These are phyloP conservation scores for Tetragonula clypearis DNA, from an alignment of 1,140 invertebrate genomes.

Conservation along the genomic window DNA sequence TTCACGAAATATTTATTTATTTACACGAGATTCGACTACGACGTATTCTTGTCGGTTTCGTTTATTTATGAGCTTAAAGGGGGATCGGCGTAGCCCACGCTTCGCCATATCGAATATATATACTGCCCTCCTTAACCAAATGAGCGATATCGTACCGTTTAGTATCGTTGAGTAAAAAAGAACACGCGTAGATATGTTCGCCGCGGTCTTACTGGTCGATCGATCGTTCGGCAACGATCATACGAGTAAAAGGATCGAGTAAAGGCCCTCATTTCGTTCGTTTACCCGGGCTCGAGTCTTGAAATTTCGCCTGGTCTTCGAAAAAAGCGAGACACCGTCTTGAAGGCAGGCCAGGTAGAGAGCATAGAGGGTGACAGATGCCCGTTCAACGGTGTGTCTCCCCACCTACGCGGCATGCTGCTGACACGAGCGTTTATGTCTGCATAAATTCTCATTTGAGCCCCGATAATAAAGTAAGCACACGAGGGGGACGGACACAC, in stretches of 20 bases:
- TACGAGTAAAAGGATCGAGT: neutral
- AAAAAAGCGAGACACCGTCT: conserved; percentile 37
- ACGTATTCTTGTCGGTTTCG: conserved; percentile 65
- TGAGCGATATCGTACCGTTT: conserved; percentile 33
- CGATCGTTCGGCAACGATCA: neutral
- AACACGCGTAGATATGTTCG: neutral
- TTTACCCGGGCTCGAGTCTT: conserved; percentile 13
- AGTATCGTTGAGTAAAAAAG: conserved; percentile 3
- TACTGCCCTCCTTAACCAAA: conserved; percentile 48
- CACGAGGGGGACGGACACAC: conserved; percentile 71
- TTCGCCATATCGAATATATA: conserved; percentile 51
- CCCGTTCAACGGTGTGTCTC: conserved; percentile 65
- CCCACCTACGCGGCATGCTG: conserved; percentile 69
- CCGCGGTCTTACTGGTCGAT: neutral
- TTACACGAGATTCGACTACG: conserved; percentile 30
- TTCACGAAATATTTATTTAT: conserved; percentile 43
- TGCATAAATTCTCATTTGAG: conserved; percentile 80
- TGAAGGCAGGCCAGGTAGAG: conserved; percentile 49
- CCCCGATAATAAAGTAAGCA: conserved; percentile 79
- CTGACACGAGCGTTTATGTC: conserved; percentile 79
- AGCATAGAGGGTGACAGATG: conserved; percentile 69
- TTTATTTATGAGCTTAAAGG: conserved; percentile 61
- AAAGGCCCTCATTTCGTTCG: neutral
- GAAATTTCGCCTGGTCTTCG: conserved; percentile 30
- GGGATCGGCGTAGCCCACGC: conserved; percentile 59